These are phyloP conservation scores for Brachionus angularis DNA, from an alignment of 1,140 invertebrate genomes.

Conservation along the genomic window DNA sequence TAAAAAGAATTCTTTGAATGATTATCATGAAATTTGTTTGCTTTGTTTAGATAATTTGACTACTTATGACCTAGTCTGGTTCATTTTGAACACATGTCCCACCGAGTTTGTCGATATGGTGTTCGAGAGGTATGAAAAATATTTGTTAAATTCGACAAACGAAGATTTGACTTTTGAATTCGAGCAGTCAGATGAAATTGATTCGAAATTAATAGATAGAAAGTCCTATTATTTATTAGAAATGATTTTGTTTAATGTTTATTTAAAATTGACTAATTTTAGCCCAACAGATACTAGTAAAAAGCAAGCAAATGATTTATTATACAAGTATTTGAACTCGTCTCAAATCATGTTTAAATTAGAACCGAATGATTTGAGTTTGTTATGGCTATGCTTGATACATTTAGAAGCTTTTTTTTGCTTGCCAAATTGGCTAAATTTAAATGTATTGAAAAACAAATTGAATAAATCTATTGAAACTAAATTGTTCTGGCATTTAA, in stretches of 20 bases:
- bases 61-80: constrained; percentile 35
- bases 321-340: not conserved
- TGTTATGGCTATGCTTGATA: constrained; percentile 12
- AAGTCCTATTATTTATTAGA: constrained; percentile 2
- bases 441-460: not conserved
- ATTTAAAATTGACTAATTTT: not conserved
- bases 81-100: constrained; percentile 40
- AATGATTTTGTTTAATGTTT: not conserved
- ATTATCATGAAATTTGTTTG: constrained; percentile 39
- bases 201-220: not conserved
- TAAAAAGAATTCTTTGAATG: constrained; percentile 15
- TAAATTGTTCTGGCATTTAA: constrained; percentile 4
- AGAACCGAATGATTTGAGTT: constrained; percentile 17
- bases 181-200: not conserved
- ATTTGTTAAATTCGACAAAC: not conserved
- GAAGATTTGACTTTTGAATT: constrained; percentile 11
- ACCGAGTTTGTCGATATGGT: not conserved
- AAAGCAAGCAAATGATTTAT: not conserved
- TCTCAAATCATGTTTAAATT: not conserved
- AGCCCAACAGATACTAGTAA: too few relatives aligned
- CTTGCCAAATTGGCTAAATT: constrained; percentile 16
- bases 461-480: constrained; percentile 1
- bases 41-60: constrained; percentile 33
- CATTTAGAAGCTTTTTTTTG: constrained; percentile 17
- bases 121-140: constrained; percentile 35